Percentiles rank a stretch among this genome's conserved stretches.
These are phyloP conservation scores for Fragum fragum DNA, from an alignment of 2,888 invertebrate genomes.

Conservation along the genomic window DNA sequence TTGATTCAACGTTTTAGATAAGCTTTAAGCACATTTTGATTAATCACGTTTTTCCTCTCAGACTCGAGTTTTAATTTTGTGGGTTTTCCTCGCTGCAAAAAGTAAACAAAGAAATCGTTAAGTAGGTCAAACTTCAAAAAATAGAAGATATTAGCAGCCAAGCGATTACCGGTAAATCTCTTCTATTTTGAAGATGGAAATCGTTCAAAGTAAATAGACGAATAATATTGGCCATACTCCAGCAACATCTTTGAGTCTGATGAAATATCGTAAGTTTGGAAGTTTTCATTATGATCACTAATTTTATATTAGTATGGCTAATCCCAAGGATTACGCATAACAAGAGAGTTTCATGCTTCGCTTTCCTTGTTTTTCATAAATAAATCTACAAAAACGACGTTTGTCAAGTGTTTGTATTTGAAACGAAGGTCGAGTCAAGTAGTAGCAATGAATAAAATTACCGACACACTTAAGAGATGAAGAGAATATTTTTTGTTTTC, in stretches of 20 bases:
- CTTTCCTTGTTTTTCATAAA: no score
- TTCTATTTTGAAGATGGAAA: constrained; percentile 11
- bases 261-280: neutral
- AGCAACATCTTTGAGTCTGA: neutral
- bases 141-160: constrained; percentile 8
- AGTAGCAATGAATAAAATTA: no score
- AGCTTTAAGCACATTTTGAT: no score
- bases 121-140: neutral
- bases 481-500: no score
- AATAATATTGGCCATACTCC: constrained; percentile 1
- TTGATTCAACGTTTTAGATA: no score
- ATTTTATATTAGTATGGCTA: neutral
- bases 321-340: no score
- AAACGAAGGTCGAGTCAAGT: no score
- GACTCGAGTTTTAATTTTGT: neutral
- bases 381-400: no score
- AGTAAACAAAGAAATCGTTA: constrained; percentile 2
- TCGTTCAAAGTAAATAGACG: constrained; percentile 9
- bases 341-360: no score
- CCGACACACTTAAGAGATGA: no score
- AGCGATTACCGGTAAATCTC: neutral
- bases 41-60: no score
- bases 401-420: no score
- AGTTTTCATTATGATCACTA: neutral
- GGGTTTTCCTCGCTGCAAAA: neutral